Conservation (phyloP, 2,888 invertebrate genomes). For the Temnothorax rugatulus region DNA sequence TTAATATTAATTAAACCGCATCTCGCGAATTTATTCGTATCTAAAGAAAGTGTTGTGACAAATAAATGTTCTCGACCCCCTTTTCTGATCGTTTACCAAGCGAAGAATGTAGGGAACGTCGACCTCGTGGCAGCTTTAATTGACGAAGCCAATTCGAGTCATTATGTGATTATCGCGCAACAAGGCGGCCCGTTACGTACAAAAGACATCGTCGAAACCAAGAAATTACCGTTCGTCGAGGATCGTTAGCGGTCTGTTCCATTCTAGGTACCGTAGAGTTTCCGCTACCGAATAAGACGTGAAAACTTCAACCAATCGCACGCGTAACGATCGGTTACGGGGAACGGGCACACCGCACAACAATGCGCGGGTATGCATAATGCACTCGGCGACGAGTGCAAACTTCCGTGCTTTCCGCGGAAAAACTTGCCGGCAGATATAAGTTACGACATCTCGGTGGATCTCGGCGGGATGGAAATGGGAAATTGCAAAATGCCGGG, state of each 20-base stretch:
- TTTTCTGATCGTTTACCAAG: not conserved
- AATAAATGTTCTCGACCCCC: not conserved
- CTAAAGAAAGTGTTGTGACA: not conserved
- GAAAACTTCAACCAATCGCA: conserved; percentile 16
- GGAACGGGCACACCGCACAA: not conserved
- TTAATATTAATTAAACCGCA: not conserved
- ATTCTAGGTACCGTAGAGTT: conserved; percentile 12
- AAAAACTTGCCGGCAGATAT: conserved; percentile 22
- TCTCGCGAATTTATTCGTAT: not conserved
- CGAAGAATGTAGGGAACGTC: not conserved
- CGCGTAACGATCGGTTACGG: conserved; percentile 34
- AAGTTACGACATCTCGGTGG: conserved; percentile 31
- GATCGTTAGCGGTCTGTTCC: conserved; percentile 32
- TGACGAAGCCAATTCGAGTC: conserved; percentile 68
- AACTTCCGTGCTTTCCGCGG: conserved; percentile 15
- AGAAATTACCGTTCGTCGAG: conserved; percentile 35
- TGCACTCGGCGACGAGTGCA: conserved; percentile 12
- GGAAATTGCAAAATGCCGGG: conserved; percentile 19
- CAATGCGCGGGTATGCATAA: conserved; percentile 18
- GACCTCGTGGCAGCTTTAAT: conserved; percentile 64
- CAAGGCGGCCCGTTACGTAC: conserved; percentile 22
- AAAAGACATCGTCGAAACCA: conserved; percentile 31
- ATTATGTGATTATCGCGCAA: conserved; percentile 67
- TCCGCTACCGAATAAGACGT: conserved; percentile 32
- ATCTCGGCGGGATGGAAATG: conserved; percentile 23